Evolutionary conservation across 2,113 vertebrate genomes (phyloP).

Genomic region (Barnardius zonarius): DNA sequence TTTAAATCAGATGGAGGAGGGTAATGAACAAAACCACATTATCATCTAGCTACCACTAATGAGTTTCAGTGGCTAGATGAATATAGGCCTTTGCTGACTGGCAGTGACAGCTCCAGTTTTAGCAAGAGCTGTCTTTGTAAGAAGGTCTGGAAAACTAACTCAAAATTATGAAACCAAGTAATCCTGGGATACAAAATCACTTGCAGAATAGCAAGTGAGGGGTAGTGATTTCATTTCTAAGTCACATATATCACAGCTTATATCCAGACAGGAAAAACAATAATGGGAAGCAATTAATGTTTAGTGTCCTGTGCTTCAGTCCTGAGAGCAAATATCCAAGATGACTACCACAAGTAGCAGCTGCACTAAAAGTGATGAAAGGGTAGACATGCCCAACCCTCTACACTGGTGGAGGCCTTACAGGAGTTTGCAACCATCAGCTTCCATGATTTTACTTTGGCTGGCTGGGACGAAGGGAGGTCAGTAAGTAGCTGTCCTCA

Average conservation of each 20-base stretch:
- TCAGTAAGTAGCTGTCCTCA: not conserved
- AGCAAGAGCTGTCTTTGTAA: not conserved
- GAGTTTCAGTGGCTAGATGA: not conserved
- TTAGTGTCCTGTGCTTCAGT: not conserved
- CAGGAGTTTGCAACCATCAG: not conserved
- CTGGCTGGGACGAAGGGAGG: not conserved
- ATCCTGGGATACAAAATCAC: not conserved
- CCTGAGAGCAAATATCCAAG: not conserved
- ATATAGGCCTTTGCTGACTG: not conserved
- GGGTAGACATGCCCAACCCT: not conserved
- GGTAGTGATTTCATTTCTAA: not conserved
- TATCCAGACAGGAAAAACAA: not conserved
- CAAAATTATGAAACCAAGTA: not conserved
- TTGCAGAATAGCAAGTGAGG: not conserved
- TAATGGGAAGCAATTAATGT: not conserved
- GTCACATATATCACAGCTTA: not conserved
- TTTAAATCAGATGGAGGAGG: slow-evolving; percentile 12
- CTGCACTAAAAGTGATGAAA: not conserved
- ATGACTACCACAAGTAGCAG: not conserved
- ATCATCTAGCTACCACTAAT: slow-evolving; percentile 11
- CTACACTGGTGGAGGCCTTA: not conserved
- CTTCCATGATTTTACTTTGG: not conserved
- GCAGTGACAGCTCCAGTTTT: not conserved
- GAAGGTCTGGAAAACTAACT: not conserved
- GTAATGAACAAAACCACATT: slow-evolving; percentile 35